A percentile compares a stretch with the other conserved stretches of the same genome.
Conservation (phyloP, 2,113 vertebrate species). For the Myrmophylax atrothorax region DNA sequence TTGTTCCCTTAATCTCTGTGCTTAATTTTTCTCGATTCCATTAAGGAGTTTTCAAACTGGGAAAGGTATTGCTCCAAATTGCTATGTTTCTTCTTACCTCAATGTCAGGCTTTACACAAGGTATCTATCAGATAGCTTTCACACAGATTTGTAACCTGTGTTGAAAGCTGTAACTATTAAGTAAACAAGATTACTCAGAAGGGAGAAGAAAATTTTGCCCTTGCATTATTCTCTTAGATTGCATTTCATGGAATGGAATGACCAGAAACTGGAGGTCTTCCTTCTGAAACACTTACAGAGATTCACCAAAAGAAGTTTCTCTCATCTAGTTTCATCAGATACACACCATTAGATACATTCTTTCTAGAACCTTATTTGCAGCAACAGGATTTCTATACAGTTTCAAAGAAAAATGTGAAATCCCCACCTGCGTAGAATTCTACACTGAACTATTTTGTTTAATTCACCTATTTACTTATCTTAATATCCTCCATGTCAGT, state of each 20-base stretch:
- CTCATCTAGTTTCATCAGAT: not conserved
- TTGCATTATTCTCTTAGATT: not conserved
- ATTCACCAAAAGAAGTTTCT: not conserved
- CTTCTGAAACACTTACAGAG: not conserved
- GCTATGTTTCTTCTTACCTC: not conserved
- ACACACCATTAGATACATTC: not conserved
- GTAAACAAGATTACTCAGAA: not conserved
- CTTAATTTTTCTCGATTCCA: not conserved
- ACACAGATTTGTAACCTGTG: not conserved
- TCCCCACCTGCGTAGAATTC: not conserved
- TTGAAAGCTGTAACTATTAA: not conserved
- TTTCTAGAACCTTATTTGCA: not conserved
- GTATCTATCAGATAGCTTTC: not conserved
- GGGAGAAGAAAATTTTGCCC: not conserved
- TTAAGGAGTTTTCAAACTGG: not conserved
- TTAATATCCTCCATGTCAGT: not conserved
- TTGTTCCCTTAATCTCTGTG: not conserved
- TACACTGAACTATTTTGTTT: not conserved
- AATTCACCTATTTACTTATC: not conserved
- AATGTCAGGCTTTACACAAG: not conserved
- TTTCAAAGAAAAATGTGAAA: not conserved
- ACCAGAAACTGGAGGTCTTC: not conserved
- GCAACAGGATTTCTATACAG: not conserved
- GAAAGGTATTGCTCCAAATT: not conserved
- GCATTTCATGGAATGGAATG: not conserved